Evolutionary conservation across 2,797 vertebrate genomes (phyloP), one percentile per base, ranked within the genome.

Genomic region (Ambastaia sidthimunki): DNA sequence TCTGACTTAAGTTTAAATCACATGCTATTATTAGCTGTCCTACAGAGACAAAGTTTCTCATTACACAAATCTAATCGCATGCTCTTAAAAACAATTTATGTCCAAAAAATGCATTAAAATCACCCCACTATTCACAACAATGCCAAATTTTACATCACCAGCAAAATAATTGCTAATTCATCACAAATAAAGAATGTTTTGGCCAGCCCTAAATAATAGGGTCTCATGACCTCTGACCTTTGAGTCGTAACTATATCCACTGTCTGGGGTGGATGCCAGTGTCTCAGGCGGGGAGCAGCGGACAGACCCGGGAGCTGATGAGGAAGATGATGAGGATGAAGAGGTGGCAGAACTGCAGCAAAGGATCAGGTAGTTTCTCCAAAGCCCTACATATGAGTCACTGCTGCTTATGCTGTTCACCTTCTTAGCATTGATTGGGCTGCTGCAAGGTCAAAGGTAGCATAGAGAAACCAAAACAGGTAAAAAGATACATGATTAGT

Each of bases 361-460:
- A 59, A 99, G 96, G 75, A 99, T 97, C 89, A 99, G 92, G 88
- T 99, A 99, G 93, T 99, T 99, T 88, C 98, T 96, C 98, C 98
- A 99, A 65, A 99, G 96, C 7, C 96, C 97, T 4, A 99, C 85
- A 81, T 97, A 99, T 0, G 98, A 98, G 92, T 99, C 98, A 5
- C 93, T 97, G 93, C 93, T 95, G 80, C 92, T 95, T 88, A 97
- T 92, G 44, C 95, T 95, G 90, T 95, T 99, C 74, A 99, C 94
- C 86, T 99, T 99, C 94, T 99, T 99, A 84, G 98, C 97, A 89
- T 99, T 99, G 89, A 99, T 97, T 80, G 98, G 98, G 86, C 97
- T 99, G 84, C 98, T 99, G 81, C 71, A 85, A 9, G 76, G 50
- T 16, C n/a, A 84, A 31, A 82, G 34, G 71, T 69, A 10, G 81